These are phyloP conservation scores for Eptesicus fuscus DNA, from an alignment of 2,113 vertebrate genomes.

Conservation along the genomic window DNA sequence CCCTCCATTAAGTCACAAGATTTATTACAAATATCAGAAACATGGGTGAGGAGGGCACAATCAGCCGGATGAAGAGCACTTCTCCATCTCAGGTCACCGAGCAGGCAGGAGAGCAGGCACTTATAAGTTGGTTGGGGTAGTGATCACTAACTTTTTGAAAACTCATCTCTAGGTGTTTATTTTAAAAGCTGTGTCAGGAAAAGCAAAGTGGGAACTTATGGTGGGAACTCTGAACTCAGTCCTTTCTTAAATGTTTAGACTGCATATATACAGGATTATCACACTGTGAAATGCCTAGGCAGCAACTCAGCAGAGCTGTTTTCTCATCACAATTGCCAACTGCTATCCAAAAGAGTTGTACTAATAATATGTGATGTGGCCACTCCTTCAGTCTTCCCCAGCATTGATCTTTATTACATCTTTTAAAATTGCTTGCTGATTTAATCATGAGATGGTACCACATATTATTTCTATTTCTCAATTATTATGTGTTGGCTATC, in stretches of 20 bases:
- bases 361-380: neutral
- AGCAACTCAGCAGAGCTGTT: neutral
- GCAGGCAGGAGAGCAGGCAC: too few species aligned
- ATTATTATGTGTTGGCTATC: neutral
- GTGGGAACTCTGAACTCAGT: neutral
- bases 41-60: fast-evolving
- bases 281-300: neutral
- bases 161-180: neutral
- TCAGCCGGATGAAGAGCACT: neutral
- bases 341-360: neutral
- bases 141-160: neutral
- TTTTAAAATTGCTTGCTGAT: neutral
- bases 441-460: neutral
- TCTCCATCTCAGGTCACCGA: neutral
- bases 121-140: neutral
- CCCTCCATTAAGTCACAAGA: neutral
- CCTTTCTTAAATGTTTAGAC: neutral
- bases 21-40: neutral
- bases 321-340: neutral
- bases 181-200: neutral
- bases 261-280: neutral
- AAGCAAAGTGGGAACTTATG: neutral
- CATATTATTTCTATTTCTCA: neutral
- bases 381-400: neutral
- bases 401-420: neutral